Base-by-base conservation (phyloP, 2,113 vertebrate species). In the Malaclemys terrapin region DNA sequence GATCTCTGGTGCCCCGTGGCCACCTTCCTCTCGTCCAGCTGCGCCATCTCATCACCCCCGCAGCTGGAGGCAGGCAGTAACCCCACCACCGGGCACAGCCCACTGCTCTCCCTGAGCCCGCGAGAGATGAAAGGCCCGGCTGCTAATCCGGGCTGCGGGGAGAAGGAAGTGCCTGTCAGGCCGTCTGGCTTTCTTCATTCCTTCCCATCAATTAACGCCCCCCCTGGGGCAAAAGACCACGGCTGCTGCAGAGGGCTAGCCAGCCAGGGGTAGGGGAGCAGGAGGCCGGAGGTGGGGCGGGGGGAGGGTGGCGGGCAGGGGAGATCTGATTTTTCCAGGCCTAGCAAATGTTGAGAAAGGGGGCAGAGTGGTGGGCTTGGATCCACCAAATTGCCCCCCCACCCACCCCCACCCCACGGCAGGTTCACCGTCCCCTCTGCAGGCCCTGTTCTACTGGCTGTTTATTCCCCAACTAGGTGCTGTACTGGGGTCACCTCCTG, bases 281-380 rank as follows among this genome's bases (percentile, higher is more conserved):
- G 50, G 54, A 35, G 27, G 82, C 27, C 3, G 2, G 31, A 53
- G 11, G 3, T 16, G 20, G 8, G 53, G 35, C 5, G 24, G 3
- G 22, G n/a, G 2, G 10, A 2, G 12, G n/a, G 7, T 22, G 53
- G 35, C 5, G 24, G 3, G 22, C 9, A 2, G 56, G 42, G 42
- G 82, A 45, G 25, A 57, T 8, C 27, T 50, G 24, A 29, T 31
- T 79, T 79, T 79, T 31, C 16, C 7, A 69, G 59, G 35, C 62
- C 8, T 8, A 16, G 62, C 35, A n/a, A n/a, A 17, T 69, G 62
- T n/a, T 69, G 62, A n/a, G 29, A 19, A n/a, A 65, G 16, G 62
- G 35, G 8, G 35, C 31, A 19, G 62, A 19, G 7, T 14, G 35
- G 35, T 69, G 62, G 76, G 42, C 45, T 79, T n/a, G 35, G 62